Base-by-base conservation (phyloP, 2,888 invertebrate genomes). In the Cecidostiba fungosa region DNA sequence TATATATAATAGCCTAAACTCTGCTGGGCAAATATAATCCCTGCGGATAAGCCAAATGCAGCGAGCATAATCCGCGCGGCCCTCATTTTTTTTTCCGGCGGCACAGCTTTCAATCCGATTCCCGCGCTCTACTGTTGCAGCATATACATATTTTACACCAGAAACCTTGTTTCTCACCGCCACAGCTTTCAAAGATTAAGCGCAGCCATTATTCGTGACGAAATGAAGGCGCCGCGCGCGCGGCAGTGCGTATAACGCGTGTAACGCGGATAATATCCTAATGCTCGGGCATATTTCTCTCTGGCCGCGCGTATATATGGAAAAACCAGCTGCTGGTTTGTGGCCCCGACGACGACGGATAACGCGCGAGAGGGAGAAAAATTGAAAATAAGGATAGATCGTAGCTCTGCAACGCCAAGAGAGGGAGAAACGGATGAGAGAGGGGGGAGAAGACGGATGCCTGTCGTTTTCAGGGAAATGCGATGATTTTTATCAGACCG, bases 391-490 rank as follows among this genome's bases (percentile, higher is more conserved):
- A 26, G 54, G 29, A 26, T 69, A 69, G 39, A 70, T 36, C 70
- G 36, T 4, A 36, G 76, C 12, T 10, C 3, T 16, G 12, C 29
- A 8, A 32, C 32, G 32, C 6, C 12, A 1, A 29, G 76, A n/a
- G n/a, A 32, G 19, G 29, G 59, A 29, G 26, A 19, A 14, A 19
- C 54, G 62, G n/a, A 12, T 39, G 76, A 1, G 76, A 59, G 16
- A 77, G 62, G n/a, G 59, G 23, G 23, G 36, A 62, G 39, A 39
- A 69, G 69, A 78, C 66, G 43, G 32, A 78, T 69, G 78, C 69
- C 39, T 47, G 78, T 69, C 78, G 47, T 69, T 78, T 69, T 62
- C 26, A 59, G 43, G 62, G 78, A 47, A 78, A 69, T 47, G 78
- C 43, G 43, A 26, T 69, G 78, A 78, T 78, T 78, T 47, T 78